Conservation (phyloP, 2,797 vertebrate genomes). For the Numenius phaeopus region DNA sequence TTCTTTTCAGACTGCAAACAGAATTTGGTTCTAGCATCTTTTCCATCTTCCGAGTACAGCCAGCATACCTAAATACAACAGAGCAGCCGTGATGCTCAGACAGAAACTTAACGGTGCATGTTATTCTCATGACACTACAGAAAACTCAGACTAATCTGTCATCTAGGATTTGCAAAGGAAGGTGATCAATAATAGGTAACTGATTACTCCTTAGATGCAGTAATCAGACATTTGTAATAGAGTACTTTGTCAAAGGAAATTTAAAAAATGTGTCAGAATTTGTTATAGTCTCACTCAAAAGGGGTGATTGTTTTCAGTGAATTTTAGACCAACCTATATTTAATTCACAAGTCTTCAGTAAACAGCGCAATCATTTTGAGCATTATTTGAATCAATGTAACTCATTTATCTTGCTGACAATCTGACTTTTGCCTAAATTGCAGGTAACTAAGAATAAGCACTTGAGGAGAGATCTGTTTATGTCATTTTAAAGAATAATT, state of each 20-base stretch:
- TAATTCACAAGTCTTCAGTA: constrained; percentile 37
- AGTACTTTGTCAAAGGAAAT: constrained; percentile 13
- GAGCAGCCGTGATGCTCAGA: background rate
- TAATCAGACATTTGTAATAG: background rate
- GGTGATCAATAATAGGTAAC: background rate
- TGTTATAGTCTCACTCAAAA: background rate
- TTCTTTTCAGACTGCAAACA: background rate
- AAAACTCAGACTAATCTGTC: background rate
- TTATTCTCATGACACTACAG: background rate
- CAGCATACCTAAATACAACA: background rate
- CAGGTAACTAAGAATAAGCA: background rate
- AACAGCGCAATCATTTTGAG: constrained; percentile 10
- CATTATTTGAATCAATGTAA: constrained; percentile 37
- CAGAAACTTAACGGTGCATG: background rate
- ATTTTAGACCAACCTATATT: background rate
- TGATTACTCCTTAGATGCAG: background rate
- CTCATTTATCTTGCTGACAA: constrained; percentile 14
- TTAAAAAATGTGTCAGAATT: background rate
- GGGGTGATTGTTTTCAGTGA: background rate
- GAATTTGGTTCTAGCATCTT: background rate
- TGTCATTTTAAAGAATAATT: constrained; percentile 15
- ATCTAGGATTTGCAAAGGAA: background rate
- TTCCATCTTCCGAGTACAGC: background rate
- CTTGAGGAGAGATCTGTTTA: background rate
- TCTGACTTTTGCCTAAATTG: constrained; percentile 43